Evolutionary conservation across 2,888 invertebrate species (phyloP), one percentile per base, ranked within the genome.

Genomic region (Sturmia bella): DNA sequence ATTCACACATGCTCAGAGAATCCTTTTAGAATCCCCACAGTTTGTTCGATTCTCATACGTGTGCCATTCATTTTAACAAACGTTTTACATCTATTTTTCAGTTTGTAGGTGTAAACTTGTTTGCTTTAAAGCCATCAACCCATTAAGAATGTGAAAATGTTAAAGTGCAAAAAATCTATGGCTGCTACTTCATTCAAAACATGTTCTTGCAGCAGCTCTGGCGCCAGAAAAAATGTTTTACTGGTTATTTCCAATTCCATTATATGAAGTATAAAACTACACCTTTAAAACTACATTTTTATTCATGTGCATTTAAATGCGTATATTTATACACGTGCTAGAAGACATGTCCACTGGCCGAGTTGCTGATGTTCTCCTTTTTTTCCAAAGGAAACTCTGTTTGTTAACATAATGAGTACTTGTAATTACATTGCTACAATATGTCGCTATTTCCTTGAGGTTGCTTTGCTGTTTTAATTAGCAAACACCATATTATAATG

Each of bases 401-500:
- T 63, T 21, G 21, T 41, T 39, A 57, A 57, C 32, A 5, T n/a
- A 43, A 54, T 43, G 32, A 63, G 52, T 21, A 13, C 13, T 68
- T 43, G 19, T 19, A 19, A 27, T 39, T 54, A 15, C 27, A 7
- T 52, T 52, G 17, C 15, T 63, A 52, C 11, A 41, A 41, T 50
- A 54, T 54, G 43, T 15, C 63, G n/a, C 19, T 54, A 11, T 54
- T 15, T 72, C 15, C n/a, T 52, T 17, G 50, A 21, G 21, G 13
- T 50, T 59, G 48, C 59, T 39, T 41, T 72, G 72, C 6, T 17
- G 72, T 52, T 61, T 70, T 72, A 59, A 72, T 72, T 72, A 41
- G 2, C 17, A 70, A 37, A 57, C 17, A 4, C 37, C 21, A 37
- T 57, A 6, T 11, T 5, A 41, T 59, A 48, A 24, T 48, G 39